Evolutionary conservation across 1,140 invertebrate genomes (phyloP).

Genomic region (Apis mellifera): Amel_HAv3.1 CM009933.2:6199001-6199500

Average conservation of each 20-base stretch:
- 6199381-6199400: background rate
- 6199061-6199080: conserved; percentile 84
- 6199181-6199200: conserved; percentile 81
- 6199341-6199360: background rate
- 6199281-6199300: conserved; percentile 81
- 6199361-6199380: background rate
- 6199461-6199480: background rate
- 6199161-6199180: conserved; percentile 80
- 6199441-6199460: background rate
- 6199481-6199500: background rate
- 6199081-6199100: conserved; percentile 85
- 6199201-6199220: conserved; percentile 81
- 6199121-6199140: conserved; percentile 80
- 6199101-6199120: conserved; percentile 75
- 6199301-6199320: conserved; percentile 82
- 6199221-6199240: conserved; percentile 76
- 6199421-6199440: background rate
- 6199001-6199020: conserved; percentile 73
- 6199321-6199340: conserved; percentile 20
- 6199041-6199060: conserved; percentile 86
- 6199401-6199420: background rate
- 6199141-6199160: conserved; percentile 79
- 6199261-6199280: conserved; percentile 79
- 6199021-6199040: conserved; percentile 86
- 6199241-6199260: conserved; percentile 81